Evolutionary conservation across 2,113 vertebrate species (phyloP).

Genomic region (Cyprinodon brontotheroides): DNA sequence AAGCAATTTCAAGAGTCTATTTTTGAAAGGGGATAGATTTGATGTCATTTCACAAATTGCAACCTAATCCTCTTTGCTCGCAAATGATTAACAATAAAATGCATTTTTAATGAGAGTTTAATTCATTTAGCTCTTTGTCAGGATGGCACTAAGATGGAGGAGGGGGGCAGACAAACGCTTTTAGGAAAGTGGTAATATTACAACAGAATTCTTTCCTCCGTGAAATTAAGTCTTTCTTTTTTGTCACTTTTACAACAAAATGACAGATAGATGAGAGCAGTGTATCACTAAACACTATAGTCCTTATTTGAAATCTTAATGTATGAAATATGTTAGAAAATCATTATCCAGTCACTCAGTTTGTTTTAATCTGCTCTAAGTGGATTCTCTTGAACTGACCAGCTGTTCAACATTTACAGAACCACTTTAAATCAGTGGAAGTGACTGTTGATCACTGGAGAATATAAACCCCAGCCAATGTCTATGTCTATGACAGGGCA

Average conservation of each 20-base stretch:
- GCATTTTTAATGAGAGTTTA: constrained; percentile 80
- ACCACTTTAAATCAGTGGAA: constrained; percentile 65
- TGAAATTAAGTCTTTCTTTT: constrained; percentile 34
- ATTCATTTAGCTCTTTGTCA: constrained; percentile 76
- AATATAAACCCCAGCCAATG: constrained; percentile 66
- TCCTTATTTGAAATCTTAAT: constrained; percentile 76
- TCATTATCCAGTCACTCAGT: constrained; percentile 76
- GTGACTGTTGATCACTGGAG: constrained; percentile 57
- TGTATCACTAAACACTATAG: constrained; percentile 61
- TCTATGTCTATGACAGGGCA: constrained; percentile 52
- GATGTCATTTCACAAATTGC: constrained; percentile 80
- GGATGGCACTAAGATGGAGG: constrained; percentile 51
- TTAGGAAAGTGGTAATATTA: constrained; percentile 43
- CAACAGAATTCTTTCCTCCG: constrained; percentile 26
- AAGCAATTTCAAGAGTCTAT: constrained; percentile 72
- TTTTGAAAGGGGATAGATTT: constrained; percentile 74
- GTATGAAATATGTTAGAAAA: constrained; percentile 79
- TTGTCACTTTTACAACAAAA: constrained; percentile 33
- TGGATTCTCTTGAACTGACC: constrained; percentile 80
- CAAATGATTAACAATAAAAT: constrained; percentile 81
- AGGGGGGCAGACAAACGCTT: constrained; percentile 53
- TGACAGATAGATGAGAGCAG: constrained; percentile 71
- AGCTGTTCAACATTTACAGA: constrained; percentile 79
- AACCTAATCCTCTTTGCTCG: constrained; percentile 79
- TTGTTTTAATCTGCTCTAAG: constrained; percentile 83